Percentiles rank a stretch among this genome's conserved stretches.
Evolutionary conservation across 1,140 invertebrate genomes (phyloP).

Genomic region (Aphidius gifuensis): DNA sequence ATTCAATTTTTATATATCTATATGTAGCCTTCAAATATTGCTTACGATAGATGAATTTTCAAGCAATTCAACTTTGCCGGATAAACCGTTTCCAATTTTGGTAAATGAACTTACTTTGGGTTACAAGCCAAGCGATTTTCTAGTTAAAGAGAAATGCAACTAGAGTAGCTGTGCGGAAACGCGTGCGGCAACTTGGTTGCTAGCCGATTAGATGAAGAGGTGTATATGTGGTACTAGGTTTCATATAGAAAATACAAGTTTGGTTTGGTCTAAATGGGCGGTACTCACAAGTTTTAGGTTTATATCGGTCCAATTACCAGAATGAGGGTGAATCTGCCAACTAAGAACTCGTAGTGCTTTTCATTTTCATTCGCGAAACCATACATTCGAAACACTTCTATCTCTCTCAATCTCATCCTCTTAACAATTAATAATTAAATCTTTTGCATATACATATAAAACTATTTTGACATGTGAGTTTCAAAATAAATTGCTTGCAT

Average conservation of each 20-base stretch:
- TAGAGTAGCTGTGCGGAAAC: conserved; percentile 15
- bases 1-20: too few relatives aligned
- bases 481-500: conserved; percentile 37
- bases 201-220: conserved; percentile 10
- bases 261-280: conserved; percentile 20
- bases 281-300: conserved; percentile 38
- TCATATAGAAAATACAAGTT: conserved; percentile 3
- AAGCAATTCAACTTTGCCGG: conserved; percentile 13
- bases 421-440: conserved; percentile 49
- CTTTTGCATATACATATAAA: conserved; percentile 38
- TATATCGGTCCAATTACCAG: conserved; percentile 42
- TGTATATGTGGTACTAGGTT: background rate
- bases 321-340: conserved; percentile 33
- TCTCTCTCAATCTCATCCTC: conserved; percentile 29
- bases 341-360: conserved; percentile 37
- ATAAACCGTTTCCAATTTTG: conserved; percentile 8
- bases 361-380: background rate
- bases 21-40: too few relatives aligned
- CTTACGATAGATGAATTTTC: background rate
- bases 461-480: conserved; percentile 41
- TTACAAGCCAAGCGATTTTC: conserved; percentile 11
- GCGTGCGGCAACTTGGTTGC: conserved; percentile 14
- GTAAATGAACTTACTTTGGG: conserved; percentile 9
- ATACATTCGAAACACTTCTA: background rate
- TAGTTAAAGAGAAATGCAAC: conserved; percentile 7